Evolutionary conservation across 1,140 invertebrate genomes (phyloP), one percentile per base, ranked within the genome.

Genomic region (Drosophila ficusphila): DNA sequence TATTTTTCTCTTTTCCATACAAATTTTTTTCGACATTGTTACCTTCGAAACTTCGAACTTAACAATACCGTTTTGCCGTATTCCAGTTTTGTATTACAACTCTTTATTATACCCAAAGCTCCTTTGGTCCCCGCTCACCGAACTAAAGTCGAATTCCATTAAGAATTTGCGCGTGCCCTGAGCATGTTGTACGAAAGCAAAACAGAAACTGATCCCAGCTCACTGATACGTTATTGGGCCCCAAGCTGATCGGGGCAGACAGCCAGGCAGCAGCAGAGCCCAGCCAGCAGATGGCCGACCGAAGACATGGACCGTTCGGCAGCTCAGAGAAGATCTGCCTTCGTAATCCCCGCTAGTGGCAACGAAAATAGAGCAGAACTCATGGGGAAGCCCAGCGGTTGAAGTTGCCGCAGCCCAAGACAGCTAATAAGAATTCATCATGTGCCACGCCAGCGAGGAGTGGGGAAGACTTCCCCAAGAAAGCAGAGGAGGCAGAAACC

Each of bases 371-470:
- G 82, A 86, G 82, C 82, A 88, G 72, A 88, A 88, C 68, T 86
- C 88, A 88, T 86, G 77, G 88, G 77, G 82, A 86, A 88, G 82
- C 81, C 76, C 70, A 67, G 57, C 68, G 82, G 82, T 86, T 86
- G 81, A 86, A 74, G 81, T 86, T 81, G 77, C 81, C 81, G 81
- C 81, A 36, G 48, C 74, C 56, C 61, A 61, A 57, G 76, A 71
- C 82, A 81, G 82, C 81, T 85, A 85, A 85, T 85, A 85, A 85
- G 81, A 85, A 85, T 85, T 85, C 81, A 85, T 85, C 81, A 85
- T 79, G 49, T 33, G 46, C 61, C 36, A 31, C 58, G 58, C 46
- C 14, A 65, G 52, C 11, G 27, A 53, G 27, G 47, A 34, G 51
- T 41, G 29, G 9, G 53, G 27, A 14, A 21, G 21, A 31, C 12